phyloP scores from a whole-genome alignment of 2,113 vertebrate species.

The Syngnathus typhle region DNA sequence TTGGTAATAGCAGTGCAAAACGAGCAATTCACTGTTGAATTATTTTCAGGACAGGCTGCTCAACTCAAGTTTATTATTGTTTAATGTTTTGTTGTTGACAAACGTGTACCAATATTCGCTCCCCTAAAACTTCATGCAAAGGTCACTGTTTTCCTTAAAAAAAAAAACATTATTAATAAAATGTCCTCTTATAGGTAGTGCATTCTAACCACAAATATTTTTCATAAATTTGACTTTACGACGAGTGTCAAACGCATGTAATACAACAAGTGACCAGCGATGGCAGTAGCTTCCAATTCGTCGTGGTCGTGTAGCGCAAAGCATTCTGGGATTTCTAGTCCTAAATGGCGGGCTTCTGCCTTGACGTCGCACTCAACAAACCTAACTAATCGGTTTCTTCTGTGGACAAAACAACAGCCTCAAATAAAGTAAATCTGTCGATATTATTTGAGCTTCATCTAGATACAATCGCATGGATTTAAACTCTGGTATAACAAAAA shows the following conservation, averaged over 20 bases:
- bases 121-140: no score
- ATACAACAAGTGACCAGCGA: constrained; percentile 19
- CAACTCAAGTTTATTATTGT: no score
- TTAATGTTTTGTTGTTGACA: no score
- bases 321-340: constrained; percentile 61
- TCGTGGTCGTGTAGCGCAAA: constrained; percentile 14
- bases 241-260: neutral
- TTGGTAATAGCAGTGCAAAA: no score
- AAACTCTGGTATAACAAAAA: neutral
- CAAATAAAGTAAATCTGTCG: neutral
- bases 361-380: constrained; percentile 31
- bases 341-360: constrained; percentile 19
- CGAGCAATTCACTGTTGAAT: no score
- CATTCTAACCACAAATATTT: no score
- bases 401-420: constrained; percentile 13
- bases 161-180: no score
- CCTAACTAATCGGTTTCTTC: constrained; percentile 29
- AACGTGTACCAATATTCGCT: no score
- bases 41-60: no score
- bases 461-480: neutral
- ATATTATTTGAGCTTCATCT: neutral
- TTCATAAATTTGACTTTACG: no score
- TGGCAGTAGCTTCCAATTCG: constrained; percentile 8
- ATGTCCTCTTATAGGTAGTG: no score
- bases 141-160: no score